Conservation (phyloP, 2,797 vertebrate genomes). For the Acestrorhynchus altus region DNA sequence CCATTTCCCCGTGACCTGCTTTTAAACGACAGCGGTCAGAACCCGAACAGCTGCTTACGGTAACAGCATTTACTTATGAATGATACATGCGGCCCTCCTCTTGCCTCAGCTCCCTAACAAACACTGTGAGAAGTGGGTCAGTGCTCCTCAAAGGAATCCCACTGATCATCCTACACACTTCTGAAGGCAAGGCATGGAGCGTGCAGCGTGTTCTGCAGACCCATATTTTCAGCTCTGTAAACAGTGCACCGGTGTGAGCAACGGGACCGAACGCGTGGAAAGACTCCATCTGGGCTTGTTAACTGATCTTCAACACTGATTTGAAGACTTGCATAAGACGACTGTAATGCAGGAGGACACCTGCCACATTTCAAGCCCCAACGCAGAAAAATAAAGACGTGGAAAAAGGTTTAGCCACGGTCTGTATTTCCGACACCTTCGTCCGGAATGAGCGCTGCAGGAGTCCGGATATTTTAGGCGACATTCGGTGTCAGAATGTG, state of each 20-base stretch:
- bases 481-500: not conserved
- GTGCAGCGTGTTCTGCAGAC: not conserved
- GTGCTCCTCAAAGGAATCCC: conserved; percentile 41
- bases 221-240: not conserved
- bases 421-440: conserved; percentile 26
- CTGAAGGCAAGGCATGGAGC: not conserved
- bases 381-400: conserved; percentile 6
- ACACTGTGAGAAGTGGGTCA: conserved; percentile 53
- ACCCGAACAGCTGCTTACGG: conserved; percentile 37
- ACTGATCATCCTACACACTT: conserved; percentile 9
- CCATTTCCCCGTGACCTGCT: conserved; percentile 28
- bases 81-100: conserved; percentile 33
- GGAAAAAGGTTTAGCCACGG: conserved; percentile 37
- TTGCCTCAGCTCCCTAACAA: conserved; percentile 3
- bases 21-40: conserved; percentile 33
- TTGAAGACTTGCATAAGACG: conserved; percentile 9
- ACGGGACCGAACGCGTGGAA: not conserved
- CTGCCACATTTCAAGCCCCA: conserved; percentile 15
- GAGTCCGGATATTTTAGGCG: conserved; percentile 19
- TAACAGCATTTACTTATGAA: conserved; percentile 40
- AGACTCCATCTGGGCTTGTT: conserved; percentile 9
- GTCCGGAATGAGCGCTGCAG: not conserved
- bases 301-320: conserved; percentile 16
- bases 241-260: not conserved
- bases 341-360: conserved; percentile 24